Base-by-base conservation (phyloP, 2,888 invertebrate species). In the Drepanosiphum platanoidis region DNA sequence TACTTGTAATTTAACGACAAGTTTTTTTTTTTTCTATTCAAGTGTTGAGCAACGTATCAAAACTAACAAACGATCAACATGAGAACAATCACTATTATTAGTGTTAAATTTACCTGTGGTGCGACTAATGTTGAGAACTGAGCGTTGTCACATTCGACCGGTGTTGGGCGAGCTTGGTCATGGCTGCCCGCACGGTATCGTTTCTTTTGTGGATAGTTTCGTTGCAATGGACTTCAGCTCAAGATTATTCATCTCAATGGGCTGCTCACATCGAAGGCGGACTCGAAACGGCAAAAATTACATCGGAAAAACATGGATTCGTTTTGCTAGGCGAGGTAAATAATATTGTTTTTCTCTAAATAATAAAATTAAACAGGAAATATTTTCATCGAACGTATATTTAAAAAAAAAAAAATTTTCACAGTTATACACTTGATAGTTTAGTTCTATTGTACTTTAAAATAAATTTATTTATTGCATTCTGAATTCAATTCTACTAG, bases 241-340 rank as follows among this genome's bases (percentile, higher is more conserved):
- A 70, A 77, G 86, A 87, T 71, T 93, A 90, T 89, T 91, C 92
- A 66, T 92, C 93, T 89, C 92, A 92, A 89, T 93, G 93, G 92
- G 93, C 92, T 46, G 91, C 92, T 18, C 91, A 91, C 88, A 91
- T 93, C 87, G 89, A 90, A 61, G 92, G 92, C 61, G 93, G 92
- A 75, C 88, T 89, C 58, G 89, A 90, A 11, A 89, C 89, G 46
- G 93, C 93, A 58, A 89, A 90, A 87, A 88, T 89, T 86, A 90
- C 93, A 86, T 92, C 93, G 27, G 88, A 88, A 87, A 91, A 91
- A 88, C 91, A 93, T 89, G 93, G 92, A 88, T 93, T 92, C 90
- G 90, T 89, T 86, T 91, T 92, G 89, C 88, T 91, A 74, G 91
- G 91, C 88, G 89, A 92, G 91, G 93, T 92, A 88, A 89, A 90